Percentiles rank a stretch among this genome's conserved stretches.
phyloP scores from a whole-genome alignment of 37 sponge, comb jelly and placozoan genomes.

The Bolinopsis microptera region DNA sequence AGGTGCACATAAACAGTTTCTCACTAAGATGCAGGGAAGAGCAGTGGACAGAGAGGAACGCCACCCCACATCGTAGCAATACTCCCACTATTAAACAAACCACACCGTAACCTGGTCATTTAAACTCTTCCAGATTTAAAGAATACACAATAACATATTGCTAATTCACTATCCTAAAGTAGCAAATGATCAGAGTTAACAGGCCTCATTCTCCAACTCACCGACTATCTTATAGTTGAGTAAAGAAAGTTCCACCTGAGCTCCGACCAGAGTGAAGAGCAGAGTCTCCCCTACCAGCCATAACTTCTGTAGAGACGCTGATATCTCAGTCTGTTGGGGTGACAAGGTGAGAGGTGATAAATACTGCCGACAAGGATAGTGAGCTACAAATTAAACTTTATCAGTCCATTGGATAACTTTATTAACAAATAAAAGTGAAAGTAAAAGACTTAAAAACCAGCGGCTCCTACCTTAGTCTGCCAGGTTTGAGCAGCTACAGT shows the following conservation, averaged over 20 bases:
- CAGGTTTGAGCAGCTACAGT: constrained; percentile 76
- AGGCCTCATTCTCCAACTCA: background rate
- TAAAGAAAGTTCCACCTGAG: constrained; percentile 73
- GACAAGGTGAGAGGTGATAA: too few relatives aligned
- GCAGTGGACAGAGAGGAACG: constrained; percentile 38
- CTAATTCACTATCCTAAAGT: too few relatives aligned
- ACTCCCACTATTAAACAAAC: constrained; percentile 4
- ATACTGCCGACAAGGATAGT: too few relatives aligned
- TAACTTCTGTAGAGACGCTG: constrained; percentile 49
- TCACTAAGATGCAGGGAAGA: constrained; percentile 11
- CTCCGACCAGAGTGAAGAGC: constrained; percentile 91
- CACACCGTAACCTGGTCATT: constrained; percentile 50
- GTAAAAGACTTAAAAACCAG: too few relatives aligned
- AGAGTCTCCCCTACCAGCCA: constrained; percentile 89
- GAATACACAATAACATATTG: too few relatives aligned
- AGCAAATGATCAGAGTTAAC: too few relatives aligned
- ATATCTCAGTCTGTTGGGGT: constrained; percentile 65
- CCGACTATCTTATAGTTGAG: constrained; percentile 72
- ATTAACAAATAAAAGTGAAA: too few relatives aligned
- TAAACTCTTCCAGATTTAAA: too few relatives aligned
- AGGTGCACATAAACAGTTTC: constrained; percentile 49
- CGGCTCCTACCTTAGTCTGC: constrained; percentile 55
- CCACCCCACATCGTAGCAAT: background rate
- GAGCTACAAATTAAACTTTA: too few relatives aligned
- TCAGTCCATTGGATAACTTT: too few relatives aligned